Conservation (phyloP, 2,113 vertebrate genomes). For the Rhegmatorhina hoffmannsi region DNA sequence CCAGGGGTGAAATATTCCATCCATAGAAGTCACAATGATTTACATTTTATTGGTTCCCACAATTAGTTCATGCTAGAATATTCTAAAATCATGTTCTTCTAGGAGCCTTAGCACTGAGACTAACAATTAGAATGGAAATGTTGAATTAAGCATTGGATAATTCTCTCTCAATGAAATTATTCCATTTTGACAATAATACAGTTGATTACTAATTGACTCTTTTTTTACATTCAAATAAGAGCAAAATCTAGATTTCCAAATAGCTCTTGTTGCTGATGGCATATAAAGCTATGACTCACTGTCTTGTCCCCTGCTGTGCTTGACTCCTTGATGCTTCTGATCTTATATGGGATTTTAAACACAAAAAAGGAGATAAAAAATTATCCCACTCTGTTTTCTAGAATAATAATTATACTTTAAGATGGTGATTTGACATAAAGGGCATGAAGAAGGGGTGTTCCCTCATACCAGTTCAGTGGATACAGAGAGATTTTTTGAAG, state of each 20-base stretch:
- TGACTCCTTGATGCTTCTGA: background rate
- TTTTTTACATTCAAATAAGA: background rate
- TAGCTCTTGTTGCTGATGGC: background rate
- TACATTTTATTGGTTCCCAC: background rate
- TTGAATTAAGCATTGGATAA: background rate
- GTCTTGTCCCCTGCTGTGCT: background rate
- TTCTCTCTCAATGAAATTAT: background rate
- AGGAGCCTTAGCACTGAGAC: accelerated
- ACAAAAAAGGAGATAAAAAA: background rate
- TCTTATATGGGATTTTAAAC: background rate
- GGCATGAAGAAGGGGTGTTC: background rate
- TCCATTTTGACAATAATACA: background rate
- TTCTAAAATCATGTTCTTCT: background rate
- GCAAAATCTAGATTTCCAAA: background rate
- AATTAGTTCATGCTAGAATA: background rate
- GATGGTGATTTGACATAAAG: background rate
- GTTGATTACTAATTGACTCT: background rate
- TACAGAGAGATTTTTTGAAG: background rate
- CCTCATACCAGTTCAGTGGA: background rate
- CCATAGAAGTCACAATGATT: background rate
- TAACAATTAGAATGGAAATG: background rate
- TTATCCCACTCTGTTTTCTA: background rate
- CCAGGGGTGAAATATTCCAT: background rate
- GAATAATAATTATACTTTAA: background rate
- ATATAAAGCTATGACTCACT: background rate